Base-by-base conservation (phyloP, 2,888 invertebrate species). In the Chymomyza amoena region DNA sequence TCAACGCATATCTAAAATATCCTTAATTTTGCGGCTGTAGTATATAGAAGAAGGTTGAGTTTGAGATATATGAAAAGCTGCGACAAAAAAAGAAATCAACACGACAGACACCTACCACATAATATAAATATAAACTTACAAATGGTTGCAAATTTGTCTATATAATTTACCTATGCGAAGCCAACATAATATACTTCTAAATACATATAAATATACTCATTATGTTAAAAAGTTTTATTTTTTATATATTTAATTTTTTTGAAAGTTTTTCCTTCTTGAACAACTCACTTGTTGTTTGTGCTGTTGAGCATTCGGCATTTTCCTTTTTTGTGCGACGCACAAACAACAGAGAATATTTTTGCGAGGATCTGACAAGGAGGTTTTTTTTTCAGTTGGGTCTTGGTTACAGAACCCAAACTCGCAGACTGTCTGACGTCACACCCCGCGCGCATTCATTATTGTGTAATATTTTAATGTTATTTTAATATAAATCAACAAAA, bases 401-500 rank as follows among this genome's bases (percentile, higher is more conserved):
- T 54, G 18, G 6, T 57, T 15, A 16, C 13, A 20, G 28, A 25
- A 57, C 18, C 62, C 45, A 39, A 32, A 57, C 36, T 36, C 25
- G 63, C 45, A 51, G 45, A 57, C 50, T 39, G 15, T 39, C n/a
- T 15, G 52, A 45, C 9, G 68, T 60, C 56, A 28, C 72, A 73
- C 76, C 69, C 66, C 68, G 71, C 75, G 80, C 77, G 81, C 81
- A 80, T 87, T 87, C 86, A 88, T 88, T 89, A 88, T 87, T 87
- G 84, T 76, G 84, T 88, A 87, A 87, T 89, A 88, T 87, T 88
- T 87, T 87, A 77, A 87, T 80, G 85, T 89, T 88, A 89, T 88
- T 88, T 87, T 88, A 89, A 87, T 89, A 88, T 89, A 88, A 88
- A 88, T 88, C 87, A 88, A 88, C 83, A 80, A 89, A 87, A 85